Evolutionary conservation across 1,140 invertebrate genomes (phyloP).

Genomic region (Argopecten irradians): DNA sequence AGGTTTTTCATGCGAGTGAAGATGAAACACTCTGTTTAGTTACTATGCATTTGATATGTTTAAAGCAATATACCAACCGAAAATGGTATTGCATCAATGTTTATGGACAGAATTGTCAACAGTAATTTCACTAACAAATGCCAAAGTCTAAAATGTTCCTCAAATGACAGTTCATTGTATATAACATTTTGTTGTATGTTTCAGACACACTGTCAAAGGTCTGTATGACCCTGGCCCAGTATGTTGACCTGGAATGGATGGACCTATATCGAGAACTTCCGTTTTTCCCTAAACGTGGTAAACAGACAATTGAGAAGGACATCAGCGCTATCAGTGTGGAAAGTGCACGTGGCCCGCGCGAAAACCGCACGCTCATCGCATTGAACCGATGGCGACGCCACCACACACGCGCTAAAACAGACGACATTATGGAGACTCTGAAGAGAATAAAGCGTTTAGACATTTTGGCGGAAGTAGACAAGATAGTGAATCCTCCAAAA

Average conservation of each 20-base stretch:
- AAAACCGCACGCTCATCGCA: slow-evolving; percentile 43
- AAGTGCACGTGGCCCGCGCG: slow-evolving; percentile 47
- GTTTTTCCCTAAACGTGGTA: slow-evolving; percentile 66
- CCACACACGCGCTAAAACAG: slow-evolving; percentile 62
- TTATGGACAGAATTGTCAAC: too few species aligned
- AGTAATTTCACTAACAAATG: too few species aligned
- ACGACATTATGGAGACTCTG: slow-evolving; percentile 57
- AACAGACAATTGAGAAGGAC: slow-evolving; percentile 65
- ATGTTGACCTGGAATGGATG: slow-evolving; percentile 65
- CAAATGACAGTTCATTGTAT: too few species aligned
- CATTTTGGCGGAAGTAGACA: slow-evolving; percentile 55
- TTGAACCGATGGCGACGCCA: slow-evolving; percentile 62
- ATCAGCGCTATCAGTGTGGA: slow-evolving; percentile 53
- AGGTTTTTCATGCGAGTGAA: too few species aligned
- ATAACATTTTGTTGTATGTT: slow-evolving; percentile 30
- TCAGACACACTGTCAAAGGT: slow-evolving; percentile 60
- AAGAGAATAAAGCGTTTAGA: slow-evolving; percentile 58
- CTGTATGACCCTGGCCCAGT: slow-evolving; percentile 53
- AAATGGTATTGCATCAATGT: too few species aligned
- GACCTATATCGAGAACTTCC: slow-evolving; percentile 61
- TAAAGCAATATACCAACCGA: too few species aligned
- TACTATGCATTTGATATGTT: too few species aligned
- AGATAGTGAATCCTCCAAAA: slow-evolving; percentile 46
- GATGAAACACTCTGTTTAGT: too few species aligned
- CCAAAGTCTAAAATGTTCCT: too few species aligned